Base-by-base conservation (phyloP, 2,113 vertebrate species). In the Microcebus tavaratra region DNA sequence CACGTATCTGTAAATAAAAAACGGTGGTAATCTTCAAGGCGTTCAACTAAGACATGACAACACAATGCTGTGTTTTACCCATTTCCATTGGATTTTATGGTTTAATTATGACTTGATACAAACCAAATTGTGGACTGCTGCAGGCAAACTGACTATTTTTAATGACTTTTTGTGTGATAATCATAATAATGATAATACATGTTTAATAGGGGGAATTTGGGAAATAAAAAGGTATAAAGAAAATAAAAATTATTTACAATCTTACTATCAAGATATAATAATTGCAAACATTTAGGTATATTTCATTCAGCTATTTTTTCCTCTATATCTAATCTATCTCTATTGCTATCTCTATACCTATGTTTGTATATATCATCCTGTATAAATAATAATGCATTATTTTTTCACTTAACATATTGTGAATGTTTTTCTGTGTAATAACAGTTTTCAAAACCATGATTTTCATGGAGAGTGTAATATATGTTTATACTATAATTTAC, bases 201-300 rank as follows among this genome's bases (percentile, higher is more conserved):
- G 8, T 25, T 93, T 80, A 81, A 63, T 78, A 53, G 25, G 53
- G 70, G 68, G 81, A 63, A 68, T 59, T 92, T 89, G 48, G 42
- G 70, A 85, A 45, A 68, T 48, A 23, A 85, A 94, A 63, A 65
- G 18, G 1, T 18, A 65, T n/a, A 73, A 57, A 45, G 75, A 76
- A 93, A 68, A 57, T 39, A 82, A 95, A 95, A 93, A 87, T 50
- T 81, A 25, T 29, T 83, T 83, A 27, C 42, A 61, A 61, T 85
- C 27, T 76, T n/a, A 48, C 23, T 57, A 55, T 59, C 81, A 88
- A 75, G 25, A 75, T 61, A 70, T 10, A 93, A 75, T 39, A 18
- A 59, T 59, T 68, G 61, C 53, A 48, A 88, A 72, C 48, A 78
- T 90, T 72, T 91, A 36, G 6, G 12, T 70, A 15, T 68, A 55